Conservation (phyloP, 92 coral and sea anemone species). For the Plumapathes pennacea region DNA sequence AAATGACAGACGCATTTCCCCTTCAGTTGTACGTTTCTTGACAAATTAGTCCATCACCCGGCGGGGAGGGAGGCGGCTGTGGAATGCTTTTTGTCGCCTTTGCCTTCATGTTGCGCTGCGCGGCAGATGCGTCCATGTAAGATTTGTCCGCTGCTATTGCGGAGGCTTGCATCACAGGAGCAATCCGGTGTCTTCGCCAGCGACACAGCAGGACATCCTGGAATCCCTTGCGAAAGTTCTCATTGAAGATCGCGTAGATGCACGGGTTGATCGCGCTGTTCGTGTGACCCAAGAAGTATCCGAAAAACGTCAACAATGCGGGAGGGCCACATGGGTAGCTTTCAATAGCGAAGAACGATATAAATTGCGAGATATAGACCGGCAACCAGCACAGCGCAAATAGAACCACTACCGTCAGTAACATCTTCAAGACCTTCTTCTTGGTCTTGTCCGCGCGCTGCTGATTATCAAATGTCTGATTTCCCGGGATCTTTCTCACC, state of each 20-base stretch:
- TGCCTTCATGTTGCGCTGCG: too few species aligned
- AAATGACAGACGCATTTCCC: too few species aligned
- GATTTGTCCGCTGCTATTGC: constrained; percentile 47
- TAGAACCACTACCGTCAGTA: constrained; percentile 65
- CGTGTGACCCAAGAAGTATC: constrained; percentile 65
- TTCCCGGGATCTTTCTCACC: constrained; percentile 86
- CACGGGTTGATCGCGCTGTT: constrained; percentile 83
- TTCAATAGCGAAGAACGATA: constrained; percentile 35
- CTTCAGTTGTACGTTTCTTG: too few species aligned
- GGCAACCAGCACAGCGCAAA: constrained; percentile 88
- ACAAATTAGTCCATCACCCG: too few species aligned
- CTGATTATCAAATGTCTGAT: constrained; percentile 60
- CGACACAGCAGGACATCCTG: constrained; percentile 48
- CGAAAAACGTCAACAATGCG: constrained; percentile 24
- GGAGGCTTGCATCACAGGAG: constrained; percentile 9
- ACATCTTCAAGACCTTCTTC: constrained; percentile 77
- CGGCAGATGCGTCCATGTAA: constrained; percentile 1
- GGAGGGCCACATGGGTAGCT: constrained; percentile 34
- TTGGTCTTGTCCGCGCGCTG: constrained; percentile 65
- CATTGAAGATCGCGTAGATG: constrained; percentile 71
- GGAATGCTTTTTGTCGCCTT: too few species aligned
- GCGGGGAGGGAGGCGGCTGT: too few species aligned
- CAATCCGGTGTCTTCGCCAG: constrained; percentile 37
- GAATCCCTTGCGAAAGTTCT: constrained; percentile 71
- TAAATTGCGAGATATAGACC: constrained; percentile 53